phyloP scores from a whole-genome alignment of 2,888 invertebrate genomes.

The Tortricodes alternella region DNA sequence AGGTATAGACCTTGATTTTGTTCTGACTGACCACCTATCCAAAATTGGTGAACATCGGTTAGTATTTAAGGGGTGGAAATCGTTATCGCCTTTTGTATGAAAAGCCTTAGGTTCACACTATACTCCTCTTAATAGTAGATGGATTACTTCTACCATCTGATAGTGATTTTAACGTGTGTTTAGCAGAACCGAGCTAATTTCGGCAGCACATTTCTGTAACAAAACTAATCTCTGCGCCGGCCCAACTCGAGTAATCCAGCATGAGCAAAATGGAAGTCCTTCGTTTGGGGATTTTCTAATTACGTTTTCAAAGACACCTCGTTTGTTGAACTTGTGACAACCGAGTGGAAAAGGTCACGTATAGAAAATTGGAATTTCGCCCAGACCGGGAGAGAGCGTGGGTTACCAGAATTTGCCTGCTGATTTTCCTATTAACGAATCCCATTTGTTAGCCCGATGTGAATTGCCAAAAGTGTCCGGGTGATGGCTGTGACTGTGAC shows the following conservation, averaged over 20 bases:
- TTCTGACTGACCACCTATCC: too few species aligned
- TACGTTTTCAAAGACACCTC: conserved; percentile 82
- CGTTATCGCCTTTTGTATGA: too few species aligned
- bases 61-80: too few species aligned
- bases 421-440: conserved; percentile 66
- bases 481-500: background rate
- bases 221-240: conserved; percentile 67
- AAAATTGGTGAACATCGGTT: too few species aligned
- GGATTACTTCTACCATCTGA: too few species aligned
- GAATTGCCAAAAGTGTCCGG: conserved; percentile 25
- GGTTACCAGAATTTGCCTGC: conserved; percentile 57
- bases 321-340: conserved; percentile 78
- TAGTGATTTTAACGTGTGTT: too few species aligned
- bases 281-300: conserved; percentile 81
- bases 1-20: too few species aligned
- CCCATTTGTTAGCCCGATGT: conserved; percentile 52
- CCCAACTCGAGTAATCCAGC: conserved; percentile 54
- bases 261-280: conserved; percentile 62
- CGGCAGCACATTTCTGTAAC: conserved; percentile 39
- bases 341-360: conserved; percentile 78
- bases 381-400: conserved; percentile 39
- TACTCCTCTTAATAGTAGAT: too few species aligned
- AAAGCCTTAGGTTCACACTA: too few species aligned
- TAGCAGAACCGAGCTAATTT: too few species aligned
- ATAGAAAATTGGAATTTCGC: conserved; percentile 72